These are phyloP conservation scores for Aspidiotus rigidus DNA, from an alignment of 2,888 invertebrate genomes.

Conservation along the genomic window DNA sequence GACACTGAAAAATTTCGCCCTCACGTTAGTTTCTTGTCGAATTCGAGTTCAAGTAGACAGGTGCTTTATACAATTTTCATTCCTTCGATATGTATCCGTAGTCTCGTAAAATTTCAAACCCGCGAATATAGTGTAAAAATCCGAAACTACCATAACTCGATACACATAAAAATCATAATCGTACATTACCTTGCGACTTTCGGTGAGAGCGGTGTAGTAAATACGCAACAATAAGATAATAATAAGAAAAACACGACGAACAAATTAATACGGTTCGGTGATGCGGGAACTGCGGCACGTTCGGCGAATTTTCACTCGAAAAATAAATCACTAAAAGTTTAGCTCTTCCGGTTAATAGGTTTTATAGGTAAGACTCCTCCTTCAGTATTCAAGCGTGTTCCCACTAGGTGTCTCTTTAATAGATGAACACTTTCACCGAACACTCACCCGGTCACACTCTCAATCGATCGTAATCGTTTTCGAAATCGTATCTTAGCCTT, in stretches of 20 bases:
- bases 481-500: no score
- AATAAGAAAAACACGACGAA: background rate
- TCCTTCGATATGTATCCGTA: no score
- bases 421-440: slow-evolving; percentile 10
- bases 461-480: no score
- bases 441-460: background rate
- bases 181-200: no score
- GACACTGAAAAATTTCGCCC: no score
- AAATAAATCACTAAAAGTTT: slow-evolving; percentile 13
- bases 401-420: slow-evolving; percentile 1
- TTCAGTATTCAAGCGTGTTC: slow-evolving; percentile 1
- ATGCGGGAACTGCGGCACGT: background rate
- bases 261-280: background rate
- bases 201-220: background rate
- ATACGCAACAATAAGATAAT: background rate
- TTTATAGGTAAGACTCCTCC: slow-evolving; percentile 11
- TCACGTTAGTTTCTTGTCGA: no score
- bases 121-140: no score
- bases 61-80: no score
- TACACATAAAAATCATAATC: no score
- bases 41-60: no score
- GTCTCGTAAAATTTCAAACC: no score
- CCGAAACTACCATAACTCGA: no score
- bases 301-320: slow-evolving; percentile 1
- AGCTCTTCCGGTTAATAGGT: slow-evolving; percentile 7